phyloP scores from a whole-genome alignment of 2,888 invertebrate species.

The Tetanocera ferruginea region DNA sequence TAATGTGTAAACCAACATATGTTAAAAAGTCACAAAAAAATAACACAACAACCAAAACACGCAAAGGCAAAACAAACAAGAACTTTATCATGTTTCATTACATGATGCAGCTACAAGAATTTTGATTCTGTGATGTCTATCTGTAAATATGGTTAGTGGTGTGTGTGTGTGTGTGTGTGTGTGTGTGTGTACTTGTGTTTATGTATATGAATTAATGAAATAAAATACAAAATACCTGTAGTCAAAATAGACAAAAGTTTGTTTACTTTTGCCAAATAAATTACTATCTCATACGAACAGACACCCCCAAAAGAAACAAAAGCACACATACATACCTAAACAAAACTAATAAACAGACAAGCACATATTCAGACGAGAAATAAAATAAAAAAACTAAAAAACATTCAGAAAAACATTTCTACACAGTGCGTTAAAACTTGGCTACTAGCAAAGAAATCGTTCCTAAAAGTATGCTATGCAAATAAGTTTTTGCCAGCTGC shows the following conservation, averaged over 20 bases:
- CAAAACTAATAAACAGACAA: not conserved
- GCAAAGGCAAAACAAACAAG: slow-evolving; percentile 1
- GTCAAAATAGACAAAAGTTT: slow-evolving; percentile 21
- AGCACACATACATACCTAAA: not conserved
- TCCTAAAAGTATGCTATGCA: slow-evolving; percentile 30
- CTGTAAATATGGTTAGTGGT: not conserved
- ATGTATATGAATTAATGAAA: not conserved
- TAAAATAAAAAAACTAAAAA: not conserved
- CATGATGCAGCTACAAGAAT: not conserved
- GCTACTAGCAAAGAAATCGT: not conserved
- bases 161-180: not conserved
- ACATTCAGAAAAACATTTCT: not conserved
- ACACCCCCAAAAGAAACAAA: not conserved
- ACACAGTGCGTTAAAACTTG: not conserved
- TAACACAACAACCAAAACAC: not conserved
- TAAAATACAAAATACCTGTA: slow-evolving; percentile 16
- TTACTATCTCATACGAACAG: not conserved
- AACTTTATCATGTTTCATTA: slow-evolving; percentile 17
- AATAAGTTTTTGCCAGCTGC: slow-evolving; percentile 16
- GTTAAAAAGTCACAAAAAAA: too few species aligned
- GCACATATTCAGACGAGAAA: not conserved
- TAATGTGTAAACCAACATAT: too few species aligned
- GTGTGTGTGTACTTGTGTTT: not conserved
- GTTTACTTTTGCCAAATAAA: slow-evolving; percentile 1
- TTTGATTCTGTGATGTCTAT: not conserved